Percentiles rank a stretch among this genome's conserved stretches.
Evolutionary conservation across 2,113 vertebrate species (phyloP).

Genomic region (Otus sunia): DNA sequence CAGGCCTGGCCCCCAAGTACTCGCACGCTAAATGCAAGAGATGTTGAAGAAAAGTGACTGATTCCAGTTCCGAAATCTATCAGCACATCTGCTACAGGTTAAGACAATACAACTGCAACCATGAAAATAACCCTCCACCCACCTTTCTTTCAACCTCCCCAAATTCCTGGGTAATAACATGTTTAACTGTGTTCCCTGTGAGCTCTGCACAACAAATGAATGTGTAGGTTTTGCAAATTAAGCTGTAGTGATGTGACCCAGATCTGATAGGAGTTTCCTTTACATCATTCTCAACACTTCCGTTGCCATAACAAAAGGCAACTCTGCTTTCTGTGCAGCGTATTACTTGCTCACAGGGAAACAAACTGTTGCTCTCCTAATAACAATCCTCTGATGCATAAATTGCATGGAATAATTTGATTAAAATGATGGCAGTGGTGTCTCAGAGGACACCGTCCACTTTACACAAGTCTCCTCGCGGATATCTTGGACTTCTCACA

Average conservation of each 20-base stretch:
- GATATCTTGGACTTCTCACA: not conserved
- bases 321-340: not conserved
- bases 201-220: slow-evolving; percentile 6
- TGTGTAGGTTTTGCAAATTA: not conserved
- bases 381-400: not conserved
- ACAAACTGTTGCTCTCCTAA: not conserved
- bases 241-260: slow-evolving; percentile 15
- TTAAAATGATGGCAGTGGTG: not conserved
- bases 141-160: slow-evolving; percentile 8
- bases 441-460: not conserved
- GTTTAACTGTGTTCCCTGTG: not conserved
- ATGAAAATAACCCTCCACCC: not conserved
- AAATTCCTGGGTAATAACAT: slow-evolving; percentile 51
- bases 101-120: slow-evolving; percentile 13
- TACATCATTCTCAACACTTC: slow-evolving; percentile 51
- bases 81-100: slow-evolving; percentile 50
- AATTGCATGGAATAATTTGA: not conserved
- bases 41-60: not conserved
- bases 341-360: not conserved
- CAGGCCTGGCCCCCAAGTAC: not conserved
- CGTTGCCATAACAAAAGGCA: slow-evolving; percentile 64
- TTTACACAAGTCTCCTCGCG: not conserved
- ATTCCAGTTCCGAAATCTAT: not conserved
- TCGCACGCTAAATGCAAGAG: not conserved
- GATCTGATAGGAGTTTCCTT: slow-evolving; percentile 60